Conservation (phyloP, 2,888 invertebrate genomes). For the Nymphalis polychloros region DNA sequence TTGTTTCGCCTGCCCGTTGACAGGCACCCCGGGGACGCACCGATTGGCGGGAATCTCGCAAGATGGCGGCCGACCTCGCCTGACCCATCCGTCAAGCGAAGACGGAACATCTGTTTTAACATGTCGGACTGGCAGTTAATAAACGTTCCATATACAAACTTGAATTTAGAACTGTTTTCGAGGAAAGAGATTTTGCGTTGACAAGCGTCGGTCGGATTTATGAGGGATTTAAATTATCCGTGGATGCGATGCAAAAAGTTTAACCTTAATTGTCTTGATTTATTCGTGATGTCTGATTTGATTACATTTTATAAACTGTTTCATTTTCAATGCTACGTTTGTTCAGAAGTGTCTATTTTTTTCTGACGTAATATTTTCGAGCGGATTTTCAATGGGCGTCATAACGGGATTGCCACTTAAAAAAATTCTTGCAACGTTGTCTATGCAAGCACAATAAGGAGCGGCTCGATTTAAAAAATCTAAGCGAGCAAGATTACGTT, state of each 20-base stretch:
- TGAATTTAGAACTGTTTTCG: constrained; percentile 45
- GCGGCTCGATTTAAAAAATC: constrained; percentile 36
- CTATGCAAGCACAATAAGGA: constrained; percentile 31
- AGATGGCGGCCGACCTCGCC: constrained; percentile 75
- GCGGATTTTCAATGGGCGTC: constrained; percentile 14
- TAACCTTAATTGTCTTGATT: constrained; percentile 41
- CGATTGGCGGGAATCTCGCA: constrained; percentile 72
- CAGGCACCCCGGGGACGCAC: constrained; percentile 65
- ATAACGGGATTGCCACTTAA: constrained; percentile 35
- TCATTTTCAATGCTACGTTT: neutral
- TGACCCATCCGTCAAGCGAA: constrained; percentile 77
- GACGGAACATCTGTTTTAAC: constrained; percentile 79
- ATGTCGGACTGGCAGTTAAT: constrained; percentile 73
- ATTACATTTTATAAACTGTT: constrained; percentile 20
- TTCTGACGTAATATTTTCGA: constrained; percentile 2
- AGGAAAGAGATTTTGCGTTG: constrained; percentile 42
- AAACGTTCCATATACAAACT: constrained; percentile 60
- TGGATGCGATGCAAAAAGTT: constrained; percentile 38
- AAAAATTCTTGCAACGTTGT: constrained; percentile 29
- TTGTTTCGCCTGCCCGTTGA: constrained; percentile 70
- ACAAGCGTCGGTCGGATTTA: constrained; percentile 43
- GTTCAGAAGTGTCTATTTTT: neutral
- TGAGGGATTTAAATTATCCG: constrained; percentile 42
- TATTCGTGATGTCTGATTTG: constrained; percentile 26
- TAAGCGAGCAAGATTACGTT: constrained; percentile 38